These are phyloP conservation scores for Danio jaintianensis DNA, from an alignment of 2,797 vertebrate species.

Conservation along the genomic window DNA sequence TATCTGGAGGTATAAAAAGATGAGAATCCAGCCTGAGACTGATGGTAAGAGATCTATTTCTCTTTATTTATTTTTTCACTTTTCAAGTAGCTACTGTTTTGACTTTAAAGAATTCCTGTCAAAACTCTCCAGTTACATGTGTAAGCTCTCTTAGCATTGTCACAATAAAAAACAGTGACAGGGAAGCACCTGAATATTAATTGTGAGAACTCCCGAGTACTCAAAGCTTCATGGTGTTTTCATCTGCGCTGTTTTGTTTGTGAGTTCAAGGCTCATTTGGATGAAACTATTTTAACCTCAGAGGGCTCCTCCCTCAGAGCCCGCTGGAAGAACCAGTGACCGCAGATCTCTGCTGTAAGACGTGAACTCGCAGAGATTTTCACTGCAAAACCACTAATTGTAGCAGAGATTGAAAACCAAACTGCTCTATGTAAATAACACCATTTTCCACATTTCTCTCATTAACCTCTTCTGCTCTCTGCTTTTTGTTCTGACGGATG, in stretches of 20 bases:
- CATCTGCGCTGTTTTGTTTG: slow-evolving; percentile 44
- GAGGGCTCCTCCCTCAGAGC: slow-evolving; percentile 67
- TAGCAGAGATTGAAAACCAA: slow-evolving; percentile 65
- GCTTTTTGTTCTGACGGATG: not conserved
- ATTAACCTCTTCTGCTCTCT: slow-evolving; percentile 58
- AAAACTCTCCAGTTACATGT: not conserved
- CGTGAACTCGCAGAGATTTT: slow-evolving; percentile 73
- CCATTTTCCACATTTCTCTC: slow-evolving; percentile 64
- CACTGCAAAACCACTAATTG: slow-evolving; percentile 76
- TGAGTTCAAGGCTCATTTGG: slow-evolving; percentile 58
- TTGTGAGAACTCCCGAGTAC: slow-evolving; percentile 33
- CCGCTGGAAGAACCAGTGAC: slow-evolving; percentile 67
- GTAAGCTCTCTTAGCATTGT: slow-evolving; percentile 12
- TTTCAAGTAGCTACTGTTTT: slow-evolving; percentile 10
- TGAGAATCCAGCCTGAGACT: slow-evolving; percentile 86
- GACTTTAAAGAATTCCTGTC: slow-evolving; percentile 31
- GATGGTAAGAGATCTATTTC: slow-evolving; percentile 83
- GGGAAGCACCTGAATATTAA: slow-evolving; percentile 50
- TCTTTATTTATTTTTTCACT: not conserved
- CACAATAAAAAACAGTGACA: slow-evolving; percentile 52
- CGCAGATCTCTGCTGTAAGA: slow-evolving; percentile 67
- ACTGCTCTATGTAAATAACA: slow-evolving; percentile 66
- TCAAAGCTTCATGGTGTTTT: slow-evolving; percentile 55
- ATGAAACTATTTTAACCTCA: slow-evolving; percentile 69
- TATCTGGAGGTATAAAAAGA: slow-evolving; percentile 91